Conservation (phyloP, 2,888 invertebrate genomes). For the Drosophila rubida region DNA sequence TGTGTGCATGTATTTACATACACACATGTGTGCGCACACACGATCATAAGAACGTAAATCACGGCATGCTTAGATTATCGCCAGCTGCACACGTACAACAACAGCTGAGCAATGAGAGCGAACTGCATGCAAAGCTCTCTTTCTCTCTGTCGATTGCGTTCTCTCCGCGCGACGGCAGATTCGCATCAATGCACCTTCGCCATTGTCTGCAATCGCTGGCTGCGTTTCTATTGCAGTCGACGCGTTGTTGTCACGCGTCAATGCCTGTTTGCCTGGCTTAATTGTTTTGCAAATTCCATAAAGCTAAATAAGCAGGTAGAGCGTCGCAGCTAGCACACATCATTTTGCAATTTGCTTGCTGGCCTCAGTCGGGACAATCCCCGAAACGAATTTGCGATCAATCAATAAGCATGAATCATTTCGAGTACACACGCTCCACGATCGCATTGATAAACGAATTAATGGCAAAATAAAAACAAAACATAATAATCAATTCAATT, state of each 20-base stretch:
- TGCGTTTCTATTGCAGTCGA: slow-evolving; percentile 31
- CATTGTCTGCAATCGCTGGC: slow-evolving; percentile 19
- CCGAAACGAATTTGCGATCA: slow-evolving; percentile 2
- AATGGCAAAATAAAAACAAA: neutral
- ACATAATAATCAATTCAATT: neutral
- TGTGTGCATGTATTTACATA: neutral
- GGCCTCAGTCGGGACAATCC: slow-evolving; percentile 6
- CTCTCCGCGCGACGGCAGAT: slow-evolving; percentile 18
- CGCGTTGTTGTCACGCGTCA: slow-evolving; percentile 46
- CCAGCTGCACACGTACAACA: slow-evolving; percentile 45
- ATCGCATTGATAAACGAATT: neutral
- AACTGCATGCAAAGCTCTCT: neutral
- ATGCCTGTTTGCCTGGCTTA: slow-evolving; percentile 31
- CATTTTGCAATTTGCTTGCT: slow-evolving; percentile 4
- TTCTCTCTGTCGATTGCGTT: neutral
- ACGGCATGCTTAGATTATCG: slow-evolving; percentile 42
- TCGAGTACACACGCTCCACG: neutral
- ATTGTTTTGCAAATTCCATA: slow-evolving; percentile 49
- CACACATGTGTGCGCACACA: neutral
- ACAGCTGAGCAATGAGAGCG: slow-evolving; percentile 11
- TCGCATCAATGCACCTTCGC: slow-evolving; percentile 48
- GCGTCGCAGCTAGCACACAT: neutral
- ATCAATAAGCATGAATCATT: slow-evolving; percentile 30
- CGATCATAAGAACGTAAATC: slow-evolving; percentile 38
- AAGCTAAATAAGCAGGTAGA: neutral